A percentile compares a stretch with the other conserved stretches of the same genome.
Evolutionary conservation across 2,113 vertebrate species (phyloP).

Genomic region (Gadus macrocephalus): DNA sequence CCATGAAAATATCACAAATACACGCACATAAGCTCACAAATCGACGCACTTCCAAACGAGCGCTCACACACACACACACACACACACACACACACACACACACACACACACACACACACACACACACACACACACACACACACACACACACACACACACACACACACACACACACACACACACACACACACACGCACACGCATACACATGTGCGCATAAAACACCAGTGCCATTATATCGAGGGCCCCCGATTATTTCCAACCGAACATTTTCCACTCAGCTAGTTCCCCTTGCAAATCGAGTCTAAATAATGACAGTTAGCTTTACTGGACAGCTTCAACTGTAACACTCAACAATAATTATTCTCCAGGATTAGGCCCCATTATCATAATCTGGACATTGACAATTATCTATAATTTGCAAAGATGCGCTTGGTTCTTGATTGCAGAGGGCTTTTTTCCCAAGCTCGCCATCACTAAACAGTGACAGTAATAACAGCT

Average conservation of each 20-base stretch:
- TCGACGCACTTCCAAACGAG: conserved; percentile 10
- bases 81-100: not conserved
- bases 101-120: conserved; percentile 25
- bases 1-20: not conserved
- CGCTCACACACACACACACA: conserved; percentile 12
- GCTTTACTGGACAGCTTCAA: conserved; percentile 99
- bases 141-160: conserved; percentile 20
- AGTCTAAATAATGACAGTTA: conserved; percentile 99
- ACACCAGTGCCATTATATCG: conserved; percentile 88
- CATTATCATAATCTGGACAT: conserved; percentile 99
- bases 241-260: conserved; percentile 95
- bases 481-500: conserved; percentile 99
- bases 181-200: conserved; percentile 17
- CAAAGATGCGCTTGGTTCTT: conserved; percentile 99
- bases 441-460: conserved; percentile 95
- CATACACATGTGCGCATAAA: conserved; percentile 9
- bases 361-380: conserved; percentile 99
- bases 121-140: conserved; percentile 29
- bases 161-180: conserved; percentile 19
- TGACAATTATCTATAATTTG: conserved; percentile 99
- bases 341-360: conserved; percentile 99
- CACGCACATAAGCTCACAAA: conserved; percentile 10
- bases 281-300: conserved; percentile 88
- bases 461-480: conserved; percentile 99
- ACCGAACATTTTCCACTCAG: conserved; percentile 97